These are phyloP conservation scores for Melangyna quadrimaculata DNA, from an alignment of 2,888 invertebrate species.

Conservation along the genomic window DNA sequence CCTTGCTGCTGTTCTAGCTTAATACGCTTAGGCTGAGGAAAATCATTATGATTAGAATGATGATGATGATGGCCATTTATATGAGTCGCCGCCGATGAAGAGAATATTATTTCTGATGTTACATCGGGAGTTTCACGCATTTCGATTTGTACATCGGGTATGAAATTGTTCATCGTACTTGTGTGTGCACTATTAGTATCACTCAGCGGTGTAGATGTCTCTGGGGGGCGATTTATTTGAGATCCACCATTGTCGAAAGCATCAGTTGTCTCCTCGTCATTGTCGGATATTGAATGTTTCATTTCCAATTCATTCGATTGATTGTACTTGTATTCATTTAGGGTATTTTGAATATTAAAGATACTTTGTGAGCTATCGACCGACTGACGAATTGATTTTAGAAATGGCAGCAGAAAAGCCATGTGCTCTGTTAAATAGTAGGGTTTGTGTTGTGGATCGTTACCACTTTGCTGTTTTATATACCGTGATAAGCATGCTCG, in stretches of 20 bases:
- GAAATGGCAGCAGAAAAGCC: slow-evolving; percentile 80
- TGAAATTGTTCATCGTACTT: slow-evolving; percentile 77
- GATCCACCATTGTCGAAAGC: slow-evolving; percentile 76
- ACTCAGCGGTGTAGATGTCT: slow-evolving; percentile 75
- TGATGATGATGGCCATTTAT: slow-evolving; percentile 59
- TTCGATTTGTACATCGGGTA: slow-evolving; percentile 71
- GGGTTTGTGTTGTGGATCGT: slow-evolving; percentile 80
- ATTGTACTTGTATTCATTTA: slow-evolving; percentile 55
- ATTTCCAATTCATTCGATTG: slow-evolving; percentile 73
- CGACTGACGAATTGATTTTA: slow-evolving; percentile 79
- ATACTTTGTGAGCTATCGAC: slow-evolving; percentile 76
- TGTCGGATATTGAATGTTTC: slow-evolving; percentile 78
- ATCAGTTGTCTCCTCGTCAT: slow-evolving; percentile 79
- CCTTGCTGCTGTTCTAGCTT: slow-evolving; percentile 78
- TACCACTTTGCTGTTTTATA: slow-evolving; percentile 79
- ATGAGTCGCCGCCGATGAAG: slow-evolving; percentile 22
- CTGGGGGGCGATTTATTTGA: slow-evolving; percentile 51
- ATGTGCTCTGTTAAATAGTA: slow-evolving; percentile 81
- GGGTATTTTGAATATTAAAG: slow-evolving; percentile 48
- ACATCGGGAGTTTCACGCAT: slow-evolving; percentile 70
- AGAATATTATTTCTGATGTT: slow-evolving; percentile 60
- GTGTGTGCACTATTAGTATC: slow-evolving; percentile 78
- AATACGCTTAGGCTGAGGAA: slow-evolving; percentile 76
- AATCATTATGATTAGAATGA: slow-evolving; percentile 66
- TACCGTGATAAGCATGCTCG: slow-evolving; percentile 80